Evolutionary conservation across 2,113 vertebrate genomes (phyloP).

Genomic region (Prunella himalayana): DNA sequence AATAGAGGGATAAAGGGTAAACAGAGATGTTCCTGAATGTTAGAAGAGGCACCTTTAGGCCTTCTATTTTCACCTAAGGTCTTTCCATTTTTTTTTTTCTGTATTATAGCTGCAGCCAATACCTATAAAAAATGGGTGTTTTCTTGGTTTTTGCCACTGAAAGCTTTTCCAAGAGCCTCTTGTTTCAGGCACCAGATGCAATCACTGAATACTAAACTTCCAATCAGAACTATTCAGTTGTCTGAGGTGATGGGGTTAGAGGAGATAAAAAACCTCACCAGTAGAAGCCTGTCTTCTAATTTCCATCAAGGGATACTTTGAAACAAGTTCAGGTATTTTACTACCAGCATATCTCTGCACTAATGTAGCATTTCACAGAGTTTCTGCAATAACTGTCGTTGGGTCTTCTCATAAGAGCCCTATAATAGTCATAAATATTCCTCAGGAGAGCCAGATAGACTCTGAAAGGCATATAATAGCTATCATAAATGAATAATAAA

Average conservation of each 20-base stretch:
- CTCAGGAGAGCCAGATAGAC: conserved; percentile 78
- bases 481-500: conserved; percentile 85
- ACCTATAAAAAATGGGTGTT: neutral
- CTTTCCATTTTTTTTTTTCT: neutral
- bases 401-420: conserved; percentile 78
- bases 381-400: conserved; percentile 77
- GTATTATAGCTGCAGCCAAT: neutral
- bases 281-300: conserved; percentile 61
- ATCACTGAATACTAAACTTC: conserved; percentile 34
- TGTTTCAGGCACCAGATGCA: conserved; percentile 30
- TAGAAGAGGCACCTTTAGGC: neutral
- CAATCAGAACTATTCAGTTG: conserved; percentile 41
- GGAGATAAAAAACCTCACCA: conserved; percentile 42
- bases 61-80: neutral
- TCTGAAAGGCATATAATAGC: conserved; percentile 78
- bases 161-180: conserved; percentile 15
- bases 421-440: conserved; percentile 79
- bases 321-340: conserved; percentile 77
- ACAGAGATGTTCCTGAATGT: neutral
- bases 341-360: conserved; percentile 63
- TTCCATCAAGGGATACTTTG: conserved; percentile 70
- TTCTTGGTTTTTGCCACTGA: neutral
- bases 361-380: conserved; percentile 75
- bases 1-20: neutral
- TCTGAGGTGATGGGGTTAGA: conserved; percentile 53